Evolutionary conservation across 2,113 vertebrate genomes (phyloP).

Genomic region (Alosa alosa): DNA sequence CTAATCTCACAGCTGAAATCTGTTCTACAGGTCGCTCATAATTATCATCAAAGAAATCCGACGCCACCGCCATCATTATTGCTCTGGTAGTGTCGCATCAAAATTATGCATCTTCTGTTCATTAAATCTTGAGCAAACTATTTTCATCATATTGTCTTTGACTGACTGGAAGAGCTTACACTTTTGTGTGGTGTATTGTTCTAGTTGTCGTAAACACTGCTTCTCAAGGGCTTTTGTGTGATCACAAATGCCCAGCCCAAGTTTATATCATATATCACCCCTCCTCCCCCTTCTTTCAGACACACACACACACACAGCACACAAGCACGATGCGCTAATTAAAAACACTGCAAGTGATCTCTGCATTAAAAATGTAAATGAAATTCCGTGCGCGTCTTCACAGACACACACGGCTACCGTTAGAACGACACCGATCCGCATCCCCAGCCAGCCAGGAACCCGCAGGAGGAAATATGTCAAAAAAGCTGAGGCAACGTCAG

Average conservation of each 20-base stretch:
- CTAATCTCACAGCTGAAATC: not conserved
- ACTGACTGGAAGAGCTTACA: not conserved
- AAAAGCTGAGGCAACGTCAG: slow-evolving; percentile 41
- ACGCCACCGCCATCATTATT: not conserved
- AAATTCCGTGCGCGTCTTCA: slow-evolving; percentile 44
- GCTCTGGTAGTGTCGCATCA: not conserved
- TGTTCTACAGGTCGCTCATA: not conserved
- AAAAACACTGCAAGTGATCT: slow-evolving; percentile 42
- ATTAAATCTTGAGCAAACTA: slow-evolving; percentile 9
- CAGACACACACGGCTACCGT: not conserved
- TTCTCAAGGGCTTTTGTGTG: not conserved
- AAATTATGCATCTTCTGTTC: not conserved
- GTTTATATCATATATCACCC: not conserved
- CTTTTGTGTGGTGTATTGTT: not conserved
- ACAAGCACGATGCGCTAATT: not conserved
- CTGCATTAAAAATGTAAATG: slow-evolving; percentile 42
- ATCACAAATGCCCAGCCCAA: not conserved
- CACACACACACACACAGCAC: not conserved
- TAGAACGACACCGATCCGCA: not conserved
- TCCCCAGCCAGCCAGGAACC: slow-evolving; percentile 25
- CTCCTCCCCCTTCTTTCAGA: not conserved
- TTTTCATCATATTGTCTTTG: slow-evolving; percentile 1
- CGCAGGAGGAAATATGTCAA: slow-evolving; percentile 56
- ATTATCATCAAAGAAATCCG: not conserved
- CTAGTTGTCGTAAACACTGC: not conserved